Base-by-base conservation (phyloP, 2,888 invertebrate genomes). In the Nasonia oneida region DNA sequence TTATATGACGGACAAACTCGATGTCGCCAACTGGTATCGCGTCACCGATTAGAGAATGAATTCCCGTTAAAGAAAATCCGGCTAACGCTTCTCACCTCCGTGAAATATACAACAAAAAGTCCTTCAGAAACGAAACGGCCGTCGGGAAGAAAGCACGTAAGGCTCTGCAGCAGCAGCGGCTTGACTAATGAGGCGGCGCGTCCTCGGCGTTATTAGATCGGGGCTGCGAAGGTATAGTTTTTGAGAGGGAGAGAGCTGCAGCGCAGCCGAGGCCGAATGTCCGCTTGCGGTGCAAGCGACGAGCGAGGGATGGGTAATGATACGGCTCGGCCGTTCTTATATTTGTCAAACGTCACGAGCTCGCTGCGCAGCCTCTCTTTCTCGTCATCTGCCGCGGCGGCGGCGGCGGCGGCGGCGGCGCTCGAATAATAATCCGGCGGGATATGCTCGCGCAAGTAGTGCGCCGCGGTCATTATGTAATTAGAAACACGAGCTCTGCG, bases 171-270 rank as follows among this genome's bases (percentile, higher is more conserved):
- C 42, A 33, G 29, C 81, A 42, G 74, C 47, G 91, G 91, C 92
- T 93, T 93, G 93, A 93, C 93, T 93, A 93, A 93, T 93, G 93
- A 93, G 93, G 90, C 93, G 92, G 93, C 91, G 92, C 91, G 92
- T 92, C 92, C 92, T 92, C 92, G 92, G 91, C 91, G 93, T 93
- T 93, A 93, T 93, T 93, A 93, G 92, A 93, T 93, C 93, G 93
- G 90, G 93, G 90, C 47, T 47, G 47, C 92, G 90, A 91, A 92
- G 92, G 91, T 23, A 47, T 47, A 93, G 92, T 93, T 93, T 93
- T 93, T 91, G 90, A 92, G 91, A 89, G 53, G 4, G 8, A 83
- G 85, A 84, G 90, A 90, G 89, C 29, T 29, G 29, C 29, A 29
- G 29, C 29, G 1, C 89, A 89, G 89, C 89, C 53, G 39, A 71